These are phyloP conservation scores for Taenioides sp. DNA, from an alignment of 2,797 vertebrate genomes.

Conservation along the genomic window DNA sequence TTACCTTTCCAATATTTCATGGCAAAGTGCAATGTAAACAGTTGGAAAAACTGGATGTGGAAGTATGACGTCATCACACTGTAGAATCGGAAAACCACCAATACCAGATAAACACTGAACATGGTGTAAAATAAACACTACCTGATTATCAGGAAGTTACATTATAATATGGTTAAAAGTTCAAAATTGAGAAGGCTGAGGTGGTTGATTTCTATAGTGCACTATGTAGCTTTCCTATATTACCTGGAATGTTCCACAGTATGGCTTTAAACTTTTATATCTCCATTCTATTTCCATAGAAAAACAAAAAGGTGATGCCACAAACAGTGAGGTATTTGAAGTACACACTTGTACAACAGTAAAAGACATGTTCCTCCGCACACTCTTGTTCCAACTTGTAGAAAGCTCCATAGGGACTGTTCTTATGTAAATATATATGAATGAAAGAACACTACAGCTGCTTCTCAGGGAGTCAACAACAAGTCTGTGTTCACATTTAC, in stretches of 20 bases:
- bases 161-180: neutral
- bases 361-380: slow-evolving; percentile 42
- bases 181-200: neutral
- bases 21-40: too few species aligned
- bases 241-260: too few species aligned
- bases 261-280: too few species aligned
- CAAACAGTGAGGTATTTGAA: neutral
- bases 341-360: slow-evolving; percentile 23
- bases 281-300: too few species aligned
- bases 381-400: slow-evolving; percentile 46
- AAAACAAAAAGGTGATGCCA: too few species aligned
- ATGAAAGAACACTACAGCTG: slow-evolving; percentile 41
- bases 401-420: slow-evolving; percentile 49
- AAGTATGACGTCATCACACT: too few species aligned
- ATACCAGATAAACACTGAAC: neutral
- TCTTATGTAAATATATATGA: slow-evolving; percentile 69
- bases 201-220: neutral
- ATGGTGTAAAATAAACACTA: neutral
- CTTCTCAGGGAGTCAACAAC: slow-evolving; percentile 30
- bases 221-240: too few species aligned
- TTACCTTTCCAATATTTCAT: too few species aligned
- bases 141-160: neutral
- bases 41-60: too few species aligned
- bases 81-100: too few species aligned
- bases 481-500: neutral